A percentile compares a stretch with the other conserved stretches of the same genome.
Conservation (phyloP, 2,888 invertebrate species). For the Dynastes tityus region DNA sequence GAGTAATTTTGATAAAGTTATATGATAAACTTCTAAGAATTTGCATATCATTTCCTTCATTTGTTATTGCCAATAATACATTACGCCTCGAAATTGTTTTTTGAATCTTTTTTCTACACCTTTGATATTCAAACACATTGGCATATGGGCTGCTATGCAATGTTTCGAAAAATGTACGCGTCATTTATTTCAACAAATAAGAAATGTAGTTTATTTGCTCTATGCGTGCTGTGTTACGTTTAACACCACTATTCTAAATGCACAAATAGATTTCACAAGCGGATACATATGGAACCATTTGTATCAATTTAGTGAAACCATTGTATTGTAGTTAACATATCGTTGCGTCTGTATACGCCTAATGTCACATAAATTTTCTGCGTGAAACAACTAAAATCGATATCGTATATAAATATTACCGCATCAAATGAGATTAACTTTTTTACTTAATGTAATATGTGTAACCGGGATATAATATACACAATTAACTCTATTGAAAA, state of each 20-base stretch:
- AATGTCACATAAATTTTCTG: slow-evolving; percentile 20
- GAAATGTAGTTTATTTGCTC: too few species aligned
- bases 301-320: slow-evolving; percentile 30
- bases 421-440: neutral
- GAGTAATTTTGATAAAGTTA: too few species aligned
- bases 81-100: too few species aligned
- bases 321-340: slow-evolving; percentile 26
- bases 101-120: too few species aligned
- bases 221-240: neutral
- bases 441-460: slow-evolving; percentile 2
- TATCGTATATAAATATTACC: slow-evolving; percentile 18
- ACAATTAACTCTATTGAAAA: neutral
- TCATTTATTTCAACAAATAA: too few species aligned
- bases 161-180: too few species aligned
- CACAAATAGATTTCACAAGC: neutral
- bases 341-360: slow-evolving; percentile 1
- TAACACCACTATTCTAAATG: neutral
- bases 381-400: slow-evolving; percentile 33
- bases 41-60: too few species aligned
- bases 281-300: slow-evolving; percentile 2
- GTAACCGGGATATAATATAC: neutral
- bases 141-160: too few species aligned
- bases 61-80: too few species aligned
- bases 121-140: too few species aligned
- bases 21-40: too few species aligned